Percentiles rank a stretch among this genome's conserved stretches.
Evolutionary conservation across 2,888 invertebrate genomes (phyloP).

Genomic region (Hedya salicella): DNA sequence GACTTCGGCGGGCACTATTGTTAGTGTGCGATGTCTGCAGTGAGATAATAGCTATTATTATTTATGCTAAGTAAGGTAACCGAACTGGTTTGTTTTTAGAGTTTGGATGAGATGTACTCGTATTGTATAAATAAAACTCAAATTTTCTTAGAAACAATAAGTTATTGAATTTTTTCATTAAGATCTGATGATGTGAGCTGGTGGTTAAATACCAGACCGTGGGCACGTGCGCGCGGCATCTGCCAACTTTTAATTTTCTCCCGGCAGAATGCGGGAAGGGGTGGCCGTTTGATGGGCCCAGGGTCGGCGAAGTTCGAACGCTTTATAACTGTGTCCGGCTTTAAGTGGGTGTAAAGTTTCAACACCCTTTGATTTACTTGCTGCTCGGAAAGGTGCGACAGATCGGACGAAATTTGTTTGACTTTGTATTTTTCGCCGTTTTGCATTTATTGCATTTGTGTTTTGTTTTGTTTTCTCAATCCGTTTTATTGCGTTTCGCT

Average conservation of each 20-base stretch:
- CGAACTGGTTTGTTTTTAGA: neutral
- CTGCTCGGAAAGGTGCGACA: conserved; percentile 74
- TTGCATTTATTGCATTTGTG: conserved; percentile 58
- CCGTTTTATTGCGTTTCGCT: conserved; percentile 35
- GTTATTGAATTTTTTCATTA: neutral
- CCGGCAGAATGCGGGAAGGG: conserved; percentile 77
- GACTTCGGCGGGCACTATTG: conserved; percentile 55
- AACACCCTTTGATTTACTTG: conserved; percentile 85
- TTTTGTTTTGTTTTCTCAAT: conserved; percentile 57
- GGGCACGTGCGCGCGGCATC: conserved; percentile 60
- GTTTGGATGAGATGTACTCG: neutral
- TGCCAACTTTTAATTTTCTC: conserved; percentile 79
- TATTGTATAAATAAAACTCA: neutral
- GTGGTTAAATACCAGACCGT: conserved; percentile 45
- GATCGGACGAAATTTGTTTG: conserved; percentile 71
- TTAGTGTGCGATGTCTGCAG: conserved; percentile 42
- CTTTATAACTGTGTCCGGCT: conserved; percentile 85
- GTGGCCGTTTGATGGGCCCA: conserved; percentile 80
- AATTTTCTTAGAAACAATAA: neutral
- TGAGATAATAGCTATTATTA: conserved; percentile 7
- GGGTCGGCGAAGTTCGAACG: conserved; percentile 82
- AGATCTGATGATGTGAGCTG: conserved; percentile 11
- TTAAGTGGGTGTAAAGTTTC: conserved; percentile 86
- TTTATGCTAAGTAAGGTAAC: conserved; percentile 6
- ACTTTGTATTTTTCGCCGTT: conserved; percentile 66